These are phyloP conservation scores for Elmis aenea DNA, from an alignment of 2,888 invertebrate genomes.

Conservation along the genomic window DNA sequence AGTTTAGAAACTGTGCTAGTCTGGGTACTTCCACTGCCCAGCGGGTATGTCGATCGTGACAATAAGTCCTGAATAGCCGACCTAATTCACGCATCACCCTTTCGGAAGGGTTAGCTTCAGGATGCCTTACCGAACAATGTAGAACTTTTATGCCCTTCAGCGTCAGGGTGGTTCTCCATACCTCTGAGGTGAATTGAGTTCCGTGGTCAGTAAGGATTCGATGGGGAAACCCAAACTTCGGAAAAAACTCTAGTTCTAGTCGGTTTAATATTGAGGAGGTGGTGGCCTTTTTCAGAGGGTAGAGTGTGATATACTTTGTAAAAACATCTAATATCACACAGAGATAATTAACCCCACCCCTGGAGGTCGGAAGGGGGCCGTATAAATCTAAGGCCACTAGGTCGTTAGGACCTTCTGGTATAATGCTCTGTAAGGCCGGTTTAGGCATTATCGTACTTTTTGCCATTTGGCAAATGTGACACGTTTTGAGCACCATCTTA, in stretches of 20 bases:
- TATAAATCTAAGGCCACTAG: conserved; percentile 14
- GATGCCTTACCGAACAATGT: conserved; percentile 21
- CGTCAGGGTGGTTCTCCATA: conserved; percentile 14
- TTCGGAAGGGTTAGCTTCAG: conserved; percentile 26
- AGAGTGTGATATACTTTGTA: conserved; percentile 17
- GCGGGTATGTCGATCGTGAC: conserved; percentile 17
- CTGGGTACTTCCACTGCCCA: conserved; percentile 15
- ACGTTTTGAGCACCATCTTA: background rate
- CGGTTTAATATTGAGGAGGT: conserved; percentile 4
- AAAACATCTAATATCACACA: conserved; percentile 16
- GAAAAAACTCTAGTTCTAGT: conserved; percentile 5
- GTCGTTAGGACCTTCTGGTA: conserved; percentile 1
- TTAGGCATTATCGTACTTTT: background rate
- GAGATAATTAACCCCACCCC: conserved; percentile 9
- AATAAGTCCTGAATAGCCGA: conserved; percentile 17
- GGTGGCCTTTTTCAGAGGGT: conserved; percentile 12
- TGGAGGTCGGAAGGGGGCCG: conserved; percentile 11
- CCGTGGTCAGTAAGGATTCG: conserved; percentile 19
- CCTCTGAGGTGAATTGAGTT: conserved; percentile 19
- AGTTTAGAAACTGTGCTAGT: conserved; percentile 13
- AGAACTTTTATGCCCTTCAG: conserved; percentile 6
- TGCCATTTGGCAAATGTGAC: background rate
- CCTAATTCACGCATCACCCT: conserved; percentile 26
- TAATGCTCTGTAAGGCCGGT: background rate
- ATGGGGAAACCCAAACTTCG: background rate